phyloP scores from a whole-genome alignment of 2,888 invertebrate species.

The Acronicta leporina region DNA sequence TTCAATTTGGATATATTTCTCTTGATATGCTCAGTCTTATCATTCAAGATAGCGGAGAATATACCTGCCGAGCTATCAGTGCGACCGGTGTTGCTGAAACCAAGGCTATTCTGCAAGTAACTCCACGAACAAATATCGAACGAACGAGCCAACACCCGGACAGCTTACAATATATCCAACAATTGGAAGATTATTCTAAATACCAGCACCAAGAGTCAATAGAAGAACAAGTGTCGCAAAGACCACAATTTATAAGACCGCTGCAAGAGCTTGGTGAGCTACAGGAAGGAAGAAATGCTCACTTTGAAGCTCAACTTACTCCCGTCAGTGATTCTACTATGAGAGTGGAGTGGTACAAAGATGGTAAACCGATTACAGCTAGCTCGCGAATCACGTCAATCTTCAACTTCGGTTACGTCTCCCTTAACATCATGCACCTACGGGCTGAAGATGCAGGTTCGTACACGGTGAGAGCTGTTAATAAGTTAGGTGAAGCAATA shows the following conservation, averaged over 20 bases:
- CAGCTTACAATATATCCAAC: conserved; percentile 96
- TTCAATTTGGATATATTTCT: conserved; percentile 99
- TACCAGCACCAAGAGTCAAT: conserved; percentile 95
- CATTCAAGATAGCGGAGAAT: conserved; percentile 96
- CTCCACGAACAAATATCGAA: conserved; percentile 95
- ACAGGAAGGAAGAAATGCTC: conserved; percentile 97
- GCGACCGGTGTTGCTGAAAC: conserved; percentile 96
- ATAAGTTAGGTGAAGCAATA: conserved; percentile 96
- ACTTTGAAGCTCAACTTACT: conserved; percentile 97
- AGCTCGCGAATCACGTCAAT: conserved; percentile 99
- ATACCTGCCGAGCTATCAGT: conserved; percentile 96
- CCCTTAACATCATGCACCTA: conserved; percentile 99
- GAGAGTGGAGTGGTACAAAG: conserved; percentile 98
- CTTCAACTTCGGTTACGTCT: conserved; percentile 99
- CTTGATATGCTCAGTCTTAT: conserved; percentile 96
- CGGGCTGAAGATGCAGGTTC: conserved; percentile 99
- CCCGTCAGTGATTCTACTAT: conserved; percentile 98
- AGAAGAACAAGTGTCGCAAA: conserved; percentile 94
- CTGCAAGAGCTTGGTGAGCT: conserved; percentile 95
- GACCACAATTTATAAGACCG: conserved; percentile 96
- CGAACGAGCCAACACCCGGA: conserved; percentile 97
- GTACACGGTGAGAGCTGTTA: conserved; percentile 97
- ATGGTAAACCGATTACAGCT: conserved; percentile 97
- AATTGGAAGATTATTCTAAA: conserved; percentile 96
- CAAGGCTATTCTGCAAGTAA: conserved; percentile 94